A percentile compares a stretch with the other conserved stretches of the same genome.
Conservation (phyloP, 2,888 invertebrate genomes). For the Hoplodrina ambigua region DNA sequence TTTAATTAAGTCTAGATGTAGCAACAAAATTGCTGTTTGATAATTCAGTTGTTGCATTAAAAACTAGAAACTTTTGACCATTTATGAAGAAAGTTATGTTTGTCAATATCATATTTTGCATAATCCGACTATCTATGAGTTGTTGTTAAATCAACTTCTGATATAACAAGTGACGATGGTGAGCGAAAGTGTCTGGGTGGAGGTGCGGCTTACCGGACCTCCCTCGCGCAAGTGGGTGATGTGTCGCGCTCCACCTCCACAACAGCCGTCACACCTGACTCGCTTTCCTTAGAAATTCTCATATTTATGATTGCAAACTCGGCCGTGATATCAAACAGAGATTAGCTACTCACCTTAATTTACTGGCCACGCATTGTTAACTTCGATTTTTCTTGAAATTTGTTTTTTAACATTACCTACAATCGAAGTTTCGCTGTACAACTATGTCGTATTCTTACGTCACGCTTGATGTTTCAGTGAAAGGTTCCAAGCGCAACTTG, state of each 20-base stretch:
- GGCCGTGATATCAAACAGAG: constrained; percentile 69
- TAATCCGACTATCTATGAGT: constrained; percentile 31
- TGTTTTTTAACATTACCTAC: constrained; percentile 49
- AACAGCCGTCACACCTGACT: constrained; percentile 72
- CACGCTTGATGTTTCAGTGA: constrained; percentile 65
- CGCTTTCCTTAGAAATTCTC: constrained; percentile 78
- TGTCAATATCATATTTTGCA: constrained; percentile 20
- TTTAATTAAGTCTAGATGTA: constrained; percentile 1
- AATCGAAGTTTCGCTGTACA: constrained; percentile 19
- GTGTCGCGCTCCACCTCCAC: constrained; percentile 82
- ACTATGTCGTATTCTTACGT: constrained; percentile 40
- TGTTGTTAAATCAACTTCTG: constrained; percentile 46
- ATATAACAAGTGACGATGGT: constrained; percentile 60
- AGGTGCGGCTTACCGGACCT: constrained; percentile 65
- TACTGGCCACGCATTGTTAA: constrained; percentile 73
- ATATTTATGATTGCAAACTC: constrained; percentile 73
- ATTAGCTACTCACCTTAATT: constrained; percentile 67
- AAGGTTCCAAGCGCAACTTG: constrained; percentile 56
- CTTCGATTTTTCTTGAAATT: constrained; percentile 64
- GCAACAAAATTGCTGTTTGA: neutral
- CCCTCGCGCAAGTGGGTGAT: constrained; percentile 77
- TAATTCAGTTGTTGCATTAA: constrained; percentile 1
- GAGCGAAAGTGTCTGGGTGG: constrained; percentile 81
- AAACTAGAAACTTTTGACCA: neutral
- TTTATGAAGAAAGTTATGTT: neutral